These are phyloP conservation scores for Psephotus haematonotus DNA, from an alignment of 2,113 vertebrate species.

Conservation along the genomic window DNA sequence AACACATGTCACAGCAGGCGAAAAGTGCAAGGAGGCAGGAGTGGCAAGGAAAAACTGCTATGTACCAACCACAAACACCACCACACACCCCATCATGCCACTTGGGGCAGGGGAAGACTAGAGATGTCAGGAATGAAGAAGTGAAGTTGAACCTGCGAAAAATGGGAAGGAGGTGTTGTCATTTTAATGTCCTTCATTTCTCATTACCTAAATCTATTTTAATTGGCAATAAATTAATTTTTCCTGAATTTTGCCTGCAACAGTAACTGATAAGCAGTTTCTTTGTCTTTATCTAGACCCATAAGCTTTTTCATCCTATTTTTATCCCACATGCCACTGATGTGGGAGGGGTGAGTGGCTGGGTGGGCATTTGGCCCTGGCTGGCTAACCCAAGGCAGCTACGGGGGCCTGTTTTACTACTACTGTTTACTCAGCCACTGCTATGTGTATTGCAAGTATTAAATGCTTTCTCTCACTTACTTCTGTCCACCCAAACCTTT, in stretches of 20 bases:
- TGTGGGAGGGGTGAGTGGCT: neutral
- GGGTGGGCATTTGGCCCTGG: neutral
- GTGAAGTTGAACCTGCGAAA: neutral
- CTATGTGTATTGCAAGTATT: neutral
- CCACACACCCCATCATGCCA: neutral
- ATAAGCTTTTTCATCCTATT: neutral
- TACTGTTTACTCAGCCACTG: neutral
- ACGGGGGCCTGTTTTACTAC: neutral
- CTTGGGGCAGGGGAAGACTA: neutral
- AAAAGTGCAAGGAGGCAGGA: neutral
- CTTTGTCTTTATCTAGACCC: neutral
- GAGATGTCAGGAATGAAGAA: neutral
- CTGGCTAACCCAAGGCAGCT: neutral
- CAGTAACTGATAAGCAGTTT: neutral
- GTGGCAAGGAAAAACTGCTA: neutral
- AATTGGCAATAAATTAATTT: neutral
- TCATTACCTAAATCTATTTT: neutral
- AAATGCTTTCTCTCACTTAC: neutral
- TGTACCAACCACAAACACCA: neutral
- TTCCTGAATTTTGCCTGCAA: neutral
- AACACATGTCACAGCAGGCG: neutral
- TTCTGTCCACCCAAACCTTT: neutral
- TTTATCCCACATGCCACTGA: neutral
- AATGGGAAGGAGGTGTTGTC: neutral
- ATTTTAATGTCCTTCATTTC: neutral